Evolutionary conservation across 2,797 vertebrate genomes (phyloP), one percentile per base, ranked within the genome.

Genomic region (Lepus oiostolus): DNA sequence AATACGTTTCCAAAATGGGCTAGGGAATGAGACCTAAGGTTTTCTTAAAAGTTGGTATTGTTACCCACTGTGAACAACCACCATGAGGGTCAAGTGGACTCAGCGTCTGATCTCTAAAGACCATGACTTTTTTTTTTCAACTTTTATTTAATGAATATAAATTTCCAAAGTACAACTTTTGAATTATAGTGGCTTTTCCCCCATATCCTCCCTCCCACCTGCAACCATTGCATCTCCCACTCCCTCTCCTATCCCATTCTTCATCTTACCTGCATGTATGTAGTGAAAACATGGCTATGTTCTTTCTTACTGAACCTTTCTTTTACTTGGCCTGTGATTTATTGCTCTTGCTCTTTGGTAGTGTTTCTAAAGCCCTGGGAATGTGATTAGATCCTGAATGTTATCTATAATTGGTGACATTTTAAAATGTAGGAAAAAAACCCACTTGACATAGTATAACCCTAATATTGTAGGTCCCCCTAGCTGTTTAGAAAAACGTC

Each of bases 341-440:
- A 28, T 92, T 79, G 38, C 32, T 93, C 52, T 52, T 93, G 26
- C 32, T 35, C 24, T 89, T 92, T 86, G 22, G 7, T 91, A 85
- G n/a, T 87, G 13, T 90, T 95, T 87, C 52, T 94, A 72, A 16
- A 47, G 42, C 30, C 22, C 32, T 84, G 70, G 32, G n/a, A 58
- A 84, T 79, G 14, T 92, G 95, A 88, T 86, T 47, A 95, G 35
- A n/a, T 90, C 67, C 21, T 94, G 50, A 75, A 67, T 52, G 11
- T 54, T 85, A 76, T 71, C 74, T 95, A 22, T 74, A 95, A 63
- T 70, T 80, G 30, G 38, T 88, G 6, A 84, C 60, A 90, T 84
- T 91, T 82, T 85, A 90, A 93, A 77, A 80, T 72, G 7, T 70
- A 54, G 70, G 85, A 76, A 77, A 54, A 65, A 79, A 74, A 65